Evolutionary conservation across 2,888 invertebrate genomes (phyloP).

Genomic region (Vesta saturnalis): DNA sequence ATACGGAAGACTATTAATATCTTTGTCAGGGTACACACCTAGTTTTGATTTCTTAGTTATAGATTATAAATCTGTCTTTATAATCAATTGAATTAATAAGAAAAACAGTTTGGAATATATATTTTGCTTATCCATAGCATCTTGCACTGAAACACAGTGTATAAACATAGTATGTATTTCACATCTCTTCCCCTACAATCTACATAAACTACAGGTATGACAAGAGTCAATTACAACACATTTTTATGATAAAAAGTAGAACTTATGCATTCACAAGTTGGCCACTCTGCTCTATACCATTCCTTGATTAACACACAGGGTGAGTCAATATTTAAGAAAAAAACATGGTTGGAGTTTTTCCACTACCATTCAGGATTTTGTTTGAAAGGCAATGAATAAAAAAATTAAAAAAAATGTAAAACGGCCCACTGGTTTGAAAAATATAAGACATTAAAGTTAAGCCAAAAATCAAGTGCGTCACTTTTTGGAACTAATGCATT

Average conservation of each 20-base stretch:
- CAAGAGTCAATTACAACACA: background rate
- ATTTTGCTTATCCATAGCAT: background rate
- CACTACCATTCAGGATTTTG: too few relatives aligned
- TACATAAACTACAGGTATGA: background rate
- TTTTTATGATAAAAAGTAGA: background rate
- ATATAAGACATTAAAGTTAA: too few relatives aligned
- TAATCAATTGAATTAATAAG: background rate
- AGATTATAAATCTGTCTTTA: background rate
- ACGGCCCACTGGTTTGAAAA: too few relatives aligned
- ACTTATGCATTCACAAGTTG: background rate
- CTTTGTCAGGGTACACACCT: background rate
- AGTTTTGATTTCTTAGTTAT: background rate
- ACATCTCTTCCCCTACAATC: too few relatives aligned
- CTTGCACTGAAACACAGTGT: background rate
- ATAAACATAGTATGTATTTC: background rate
- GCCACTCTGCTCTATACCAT: too few relatives aligned
- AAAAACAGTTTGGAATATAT: background rate
- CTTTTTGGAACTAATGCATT: too few relatives aligned
- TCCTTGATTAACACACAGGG: too few relatives aligned
- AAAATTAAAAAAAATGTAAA: too few relatives aligned
- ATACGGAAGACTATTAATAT: slow-evolving; percentile 30
- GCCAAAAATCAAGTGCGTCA: too few relatives aligned
- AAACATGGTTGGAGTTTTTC: too few relatives aligned
- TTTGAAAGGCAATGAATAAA: too few relatives aligned
- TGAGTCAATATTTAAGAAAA: too few relatives aligned